A percentile compares a stretch with the other conserved stretches of the same genome.
These are phyloP conservation scores for Enoplosus armatus DNA, from an alignment of 2,797 vertebrate genomes.

Conservation along the genomic window DNA sequence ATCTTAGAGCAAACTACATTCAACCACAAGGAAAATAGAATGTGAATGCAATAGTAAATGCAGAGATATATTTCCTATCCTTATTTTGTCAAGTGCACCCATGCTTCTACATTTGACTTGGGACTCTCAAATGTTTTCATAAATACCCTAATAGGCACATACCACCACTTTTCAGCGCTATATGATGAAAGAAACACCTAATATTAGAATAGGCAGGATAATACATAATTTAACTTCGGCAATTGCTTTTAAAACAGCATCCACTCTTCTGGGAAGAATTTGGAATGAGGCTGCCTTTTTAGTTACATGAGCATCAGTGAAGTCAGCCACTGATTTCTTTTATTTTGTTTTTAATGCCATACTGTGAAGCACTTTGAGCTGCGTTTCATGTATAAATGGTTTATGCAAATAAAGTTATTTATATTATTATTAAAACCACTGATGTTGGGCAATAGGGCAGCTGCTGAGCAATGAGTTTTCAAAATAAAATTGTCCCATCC, in stretches of 20 bases:
- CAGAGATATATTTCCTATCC: background rate
- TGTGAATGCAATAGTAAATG: background rate
- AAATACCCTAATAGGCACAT: background rate
- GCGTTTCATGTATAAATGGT: too few species aligned
- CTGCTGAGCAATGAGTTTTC: background rate
- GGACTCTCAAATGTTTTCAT: background rate
- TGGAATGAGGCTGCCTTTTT: too few species aligned
- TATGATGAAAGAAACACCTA: background rate
- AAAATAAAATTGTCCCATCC: conserved; percentile 9
- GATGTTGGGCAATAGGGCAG: background rate
- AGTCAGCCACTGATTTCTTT: background rate
- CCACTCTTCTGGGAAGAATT: background rate
- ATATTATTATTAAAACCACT: too few species aligned
- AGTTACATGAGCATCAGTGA: background rate
- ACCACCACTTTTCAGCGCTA: background rate
- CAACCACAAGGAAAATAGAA: background rate
- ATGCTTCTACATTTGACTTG: background rate
- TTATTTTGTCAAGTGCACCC: background rate
- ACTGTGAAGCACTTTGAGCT: too few species aligned
- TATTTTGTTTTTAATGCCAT: too few species aligned
- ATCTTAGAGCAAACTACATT: conserved; percentile 11
- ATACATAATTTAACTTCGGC: background rate
- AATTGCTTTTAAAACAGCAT: background rate
- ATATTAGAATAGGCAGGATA: background rate
- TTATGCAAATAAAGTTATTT: too few species aligned